Base-by-base conservation (phyloP, 2,797 vertebrate species). In the Pyrocephalus nanus region DNA sequence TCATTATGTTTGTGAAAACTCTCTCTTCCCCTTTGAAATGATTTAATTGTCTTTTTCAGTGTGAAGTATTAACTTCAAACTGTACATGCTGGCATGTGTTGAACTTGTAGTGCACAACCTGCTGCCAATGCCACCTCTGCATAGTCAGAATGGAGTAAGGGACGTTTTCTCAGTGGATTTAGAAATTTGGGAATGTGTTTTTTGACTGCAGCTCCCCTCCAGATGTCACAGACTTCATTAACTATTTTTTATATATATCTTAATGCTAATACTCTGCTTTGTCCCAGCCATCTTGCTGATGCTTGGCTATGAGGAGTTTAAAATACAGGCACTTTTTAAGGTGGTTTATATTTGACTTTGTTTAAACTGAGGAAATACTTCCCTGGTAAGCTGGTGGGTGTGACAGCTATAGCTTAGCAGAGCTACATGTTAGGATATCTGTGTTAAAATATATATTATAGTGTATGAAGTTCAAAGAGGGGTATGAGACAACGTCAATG, bases 31-130 rank as follows among this genome's bases (percentile, higher is more conserved):
- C 32, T 80, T 65, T 12, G 36, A 32, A 77, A 43, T 58, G 42
- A 19, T 67, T 25, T 54, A 1, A 42, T 62, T 84, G 58, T 26
- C 43, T 64, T 36, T 45, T n/a, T 2, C 0, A 8, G 7, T 2
- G 3, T 50, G 40, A 60, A 40, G 15, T 34, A 8, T 60, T 88
- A 40, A 36, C 47, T 66, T 50, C 64, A 81, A 22, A 51, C 76
- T 5, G 4, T 60, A 15, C 25, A 0, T 19, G 45, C 16, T 57
- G 1, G 1, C 0, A 0, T 7, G 21, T 38, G 1, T 43, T 34
- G 20, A 1, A 1, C 73, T 71, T 78, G 3, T 16, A 22, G 51
- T 74, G 61, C 73, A 32, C 43, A 55, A 0, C n/a, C n/a, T 34
- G 11, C 29, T 34, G 62, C 67, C 75, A 21, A 8, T 88, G 36